These are phyloP conservation scores for Podarcis lilfordi DNA, from an alignment of 2,797 vertebrate species.

Conservation along the genomic window DNA sequence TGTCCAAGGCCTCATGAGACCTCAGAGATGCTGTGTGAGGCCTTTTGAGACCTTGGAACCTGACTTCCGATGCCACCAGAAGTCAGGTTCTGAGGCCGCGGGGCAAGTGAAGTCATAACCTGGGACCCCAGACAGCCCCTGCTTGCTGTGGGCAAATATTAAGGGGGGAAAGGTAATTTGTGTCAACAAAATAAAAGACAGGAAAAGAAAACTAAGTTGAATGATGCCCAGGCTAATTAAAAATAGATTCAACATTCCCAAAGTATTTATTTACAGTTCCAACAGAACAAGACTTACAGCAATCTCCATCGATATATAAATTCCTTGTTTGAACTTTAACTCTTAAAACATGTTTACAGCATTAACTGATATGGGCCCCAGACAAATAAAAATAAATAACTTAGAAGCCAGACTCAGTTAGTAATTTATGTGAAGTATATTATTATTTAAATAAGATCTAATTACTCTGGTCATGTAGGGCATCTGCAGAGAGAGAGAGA, in stretches of 20 bases:
- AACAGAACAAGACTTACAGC: not conserved
- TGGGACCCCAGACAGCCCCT: no score
- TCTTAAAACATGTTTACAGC: not conserved
- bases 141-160: not conserved
- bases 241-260: not conserved
- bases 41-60: no score
- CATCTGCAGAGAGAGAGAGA: not conserved
- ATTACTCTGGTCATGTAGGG: conserved; percentile 14
- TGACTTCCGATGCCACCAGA: no score
- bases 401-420: conserved; percentile 32
- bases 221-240: not conserved
- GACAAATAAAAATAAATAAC: not conserved
- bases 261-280: not conserved
- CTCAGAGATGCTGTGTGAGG: no score
- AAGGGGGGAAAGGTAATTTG: not conserved
- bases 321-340: not conserved
- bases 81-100: no score
- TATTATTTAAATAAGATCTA: conserved; percentile 30
- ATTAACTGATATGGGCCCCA: not conserved
- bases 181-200: not conserved
- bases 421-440: conserved; percentile 30
- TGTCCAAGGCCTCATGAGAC: no score
- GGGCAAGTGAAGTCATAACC: no score
- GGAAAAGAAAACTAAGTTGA: not conserved
- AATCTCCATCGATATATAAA: not conserved